A percentile compares a stretch with the other conserved stretches of the same genome.
phyloP scores from a whole-genome alignment of 2,797 vertebrate genomes.

The Sebastes matsubarae region DNA sequence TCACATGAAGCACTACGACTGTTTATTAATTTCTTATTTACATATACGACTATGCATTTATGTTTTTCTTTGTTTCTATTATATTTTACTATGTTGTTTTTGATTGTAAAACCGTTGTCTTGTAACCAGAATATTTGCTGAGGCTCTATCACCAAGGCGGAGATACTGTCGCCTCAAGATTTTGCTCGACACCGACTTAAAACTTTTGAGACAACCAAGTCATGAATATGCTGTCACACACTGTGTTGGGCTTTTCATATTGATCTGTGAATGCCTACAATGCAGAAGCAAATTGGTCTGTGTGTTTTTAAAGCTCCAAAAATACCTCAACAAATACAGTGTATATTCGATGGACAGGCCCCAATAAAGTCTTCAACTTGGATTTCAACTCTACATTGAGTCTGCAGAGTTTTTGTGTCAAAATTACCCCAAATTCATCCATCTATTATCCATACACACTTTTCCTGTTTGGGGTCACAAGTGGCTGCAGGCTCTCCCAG shows the following conservation, averaged over 20 bases:
- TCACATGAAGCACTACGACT: neutral
- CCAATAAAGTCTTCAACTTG: slow-evolving; percentile 6
- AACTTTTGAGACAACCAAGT: neutral
- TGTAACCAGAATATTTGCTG: fast-evolving
- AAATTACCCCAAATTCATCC: neutral
- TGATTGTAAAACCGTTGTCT: neutral
- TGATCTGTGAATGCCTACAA: neutral
- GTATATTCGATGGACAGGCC: neutral
- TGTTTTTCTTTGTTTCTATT: neutral
- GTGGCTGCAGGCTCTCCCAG: neutral
- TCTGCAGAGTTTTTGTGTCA: neutral
- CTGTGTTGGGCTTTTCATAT: neutral
- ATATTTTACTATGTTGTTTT: neutral
- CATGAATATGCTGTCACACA: neutral
- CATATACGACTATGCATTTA: neutral
- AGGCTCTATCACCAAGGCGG: neutral
- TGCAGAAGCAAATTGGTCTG: neutral
- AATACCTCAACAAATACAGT: neutral
- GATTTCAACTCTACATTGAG: neutral
- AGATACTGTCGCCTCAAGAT: neutral
- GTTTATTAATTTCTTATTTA: neutral
- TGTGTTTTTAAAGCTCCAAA: neutral
- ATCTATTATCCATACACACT: neutral
- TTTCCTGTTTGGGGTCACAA: too few species aligned
- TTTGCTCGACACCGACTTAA: neutral